phyloP scores from a whole-genome alignment of 1,140 invertebrate species.

The Drosophila sechellia region DNA sequence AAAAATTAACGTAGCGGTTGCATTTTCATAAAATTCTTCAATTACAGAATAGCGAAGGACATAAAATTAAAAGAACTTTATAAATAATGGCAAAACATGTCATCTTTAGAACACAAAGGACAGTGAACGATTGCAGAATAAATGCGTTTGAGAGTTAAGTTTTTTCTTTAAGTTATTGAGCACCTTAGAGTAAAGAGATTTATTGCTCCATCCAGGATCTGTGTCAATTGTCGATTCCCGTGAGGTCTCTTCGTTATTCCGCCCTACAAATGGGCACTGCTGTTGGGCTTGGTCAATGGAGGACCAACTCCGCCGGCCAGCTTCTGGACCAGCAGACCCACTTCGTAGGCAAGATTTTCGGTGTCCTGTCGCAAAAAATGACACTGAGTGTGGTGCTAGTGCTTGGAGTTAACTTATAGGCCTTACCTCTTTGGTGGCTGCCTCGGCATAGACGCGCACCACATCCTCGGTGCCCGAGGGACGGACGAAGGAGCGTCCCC shows the following conservation, averaged over 20 bases:
- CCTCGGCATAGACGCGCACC: slow-evolving; percentile 98
- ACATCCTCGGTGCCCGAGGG: slow-evolving; percentile 99
- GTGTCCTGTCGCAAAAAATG: slow-evolving; percentile 85
- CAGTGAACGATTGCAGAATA: slow-evolving; percentile 50
- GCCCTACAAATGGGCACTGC: slow-evolving; percentile 73
- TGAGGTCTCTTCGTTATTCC: slow-evolving; percentile 20
- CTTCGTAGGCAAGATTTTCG: slow-evolving; percentile 90
- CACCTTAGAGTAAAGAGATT: slow-evolving; percentile 37
- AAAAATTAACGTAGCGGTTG: neutral
- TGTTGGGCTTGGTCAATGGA: slow-evolving; percentile 84
- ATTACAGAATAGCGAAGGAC: neutral
- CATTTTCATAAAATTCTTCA: neutral
- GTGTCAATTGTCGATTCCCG: slow-evolving; percentile 22
- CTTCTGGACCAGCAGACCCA: slow-evolving; percentile 90
- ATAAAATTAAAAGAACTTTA: slow-evolving; percentile 14
- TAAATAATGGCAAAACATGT: slow-evolving; percentile 32
- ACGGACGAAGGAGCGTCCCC: slow-evolving; percentile 94
- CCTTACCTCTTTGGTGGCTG: slow-evolving; percentile 88
- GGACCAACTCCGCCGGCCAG: slow-evolving; percentile 90
- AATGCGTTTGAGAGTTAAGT: slow-evolving; percentile 57
- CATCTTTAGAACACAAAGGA: slow-evolving; percentile 46
- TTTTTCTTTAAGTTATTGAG: slow-evolving; percentile 28
- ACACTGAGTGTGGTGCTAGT: neutral
- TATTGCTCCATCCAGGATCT: slow-evolving; percentile 41
- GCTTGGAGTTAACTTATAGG: neutral